Base-by-base conservation (phyloP, 2,113 vertebrate genomes). In the Oncorhynchus keta region DNA sequence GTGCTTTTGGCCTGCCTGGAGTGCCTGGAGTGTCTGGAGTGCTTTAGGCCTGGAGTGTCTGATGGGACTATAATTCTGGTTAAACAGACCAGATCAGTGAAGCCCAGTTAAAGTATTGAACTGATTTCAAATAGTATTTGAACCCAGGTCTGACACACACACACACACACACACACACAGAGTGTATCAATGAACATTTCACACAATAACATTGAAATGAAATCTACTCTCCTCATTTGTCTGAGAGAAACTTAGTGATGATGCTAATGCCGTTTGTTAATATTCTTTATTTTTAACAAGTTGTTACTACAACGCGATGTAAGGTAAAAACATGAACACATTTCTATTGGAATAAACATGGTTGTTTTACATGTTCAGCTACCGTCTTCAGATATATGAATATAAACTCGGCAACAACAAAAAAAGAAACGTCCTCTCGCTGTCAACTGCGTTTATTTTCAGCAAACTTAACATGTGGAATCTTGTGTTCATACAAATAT, bases 301-400 rank as follows among this genome's bases (percentile, higher is more conserved):
- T 91, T 92, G 86, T 92, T 90, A 92, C 83, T 85, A 83, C 85
- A 88, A 88, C 86, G 76, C 80, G 79, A 84, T 87, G 89, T 89
- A 90, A 89, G 89, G 89, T 89, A 90, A 90, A 85, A 90, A 32
- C 89, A 83, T 89, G 79, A 89, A 85, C 88, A 86, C 92, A 93
- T 94, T 93, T 93, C 91, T 93, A 89, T 91, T 91, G 48, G 75
- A 94, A 93, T 93, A 93, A 94, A 87, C 83, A 88, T 82, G 77
- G 79, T 88, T 91, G 49, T 51, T 90, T 82, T 88, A 92, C 39
- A 39, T 9, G 51, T 57, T 61, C 2, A 4, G 9, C 20, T 4
- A 61, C 5, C 22, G 59, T 61, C 59, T 61, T 61, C 20, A 22
- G 59, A 61, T n/a, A 61, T 61, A 20, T 22, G 59, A 12, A 22